Percentiles rank a stretch among this genome's conserved stretches.
Conservation (phyloP, 2,888 invertebrate genomes). For the Synanthedon formicaeformis region DNA sequence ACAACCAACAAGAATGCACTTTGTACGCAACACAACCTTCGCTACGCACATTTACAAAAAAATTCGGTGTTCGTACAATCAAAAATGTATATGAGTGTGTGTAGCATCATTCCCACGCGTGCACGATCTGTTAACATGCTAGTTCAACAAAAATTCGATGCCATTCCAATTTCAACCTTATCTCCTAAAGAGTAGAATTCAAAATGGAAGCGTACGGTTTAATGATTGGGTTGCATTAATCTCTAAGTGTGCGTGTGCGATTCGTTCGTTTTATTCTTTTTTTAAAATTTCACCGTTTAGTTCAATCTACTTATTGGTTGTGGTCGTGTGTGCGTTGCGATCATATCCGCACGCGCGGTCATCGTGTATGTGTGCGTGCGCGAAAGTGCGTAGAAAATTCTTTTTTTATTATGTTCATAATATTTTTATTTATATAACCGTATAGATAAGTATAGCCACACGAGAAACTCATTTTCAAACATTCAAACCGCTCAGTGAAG, state of each 20-base stretch:
- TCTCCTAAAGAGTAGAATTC: neutral
- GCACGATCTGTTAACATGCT: conserved; percentile 52
- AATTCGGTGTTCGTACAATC: conserved; percentile 66
- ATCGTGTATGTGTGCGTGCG: conserved; percentile 25
- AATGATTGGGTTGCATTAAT: conserved; percentile 63
- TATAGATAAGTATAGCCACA: neutral
- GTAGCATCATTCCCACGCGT: conserved; percentile 51
- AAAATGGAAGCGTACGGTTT: conserved; percentile 12
- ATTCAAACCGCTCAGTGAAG: neutral
- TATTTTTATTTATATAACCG: neutral
- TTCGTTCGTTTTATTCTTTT: conserved; percentile 68
- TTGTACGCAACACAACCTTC: conserved; percentile 22
- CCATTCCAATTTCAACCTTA: neutral
- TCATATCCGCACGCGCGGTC: conserved; percentile 28
- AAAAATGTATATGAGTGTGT: conserved; percentile 39
- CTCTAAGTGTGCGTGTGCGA: conserved; percentile 48
- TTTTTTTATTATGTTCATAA: conserved; percentile 41
- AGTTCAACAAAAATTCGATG: conserved; percentile 35
- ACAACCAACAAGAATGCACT: conserved; percentile 52
- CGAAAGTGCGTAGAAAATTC: conserved; percentile 67
- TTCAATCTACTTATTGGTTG: conserved; percentile 70
- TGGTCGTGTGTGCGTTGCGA: conserved; percentile 49
- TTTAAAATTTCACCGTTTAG: conserved; percentile 71
- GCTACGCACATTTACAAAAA: conserved; percentile 33
- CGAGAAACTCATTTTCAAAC: neutral